Base-by-base conservation (phyloP, 2,888 invertebrate genomes). In the Sympetrum striolatum region DNA sequence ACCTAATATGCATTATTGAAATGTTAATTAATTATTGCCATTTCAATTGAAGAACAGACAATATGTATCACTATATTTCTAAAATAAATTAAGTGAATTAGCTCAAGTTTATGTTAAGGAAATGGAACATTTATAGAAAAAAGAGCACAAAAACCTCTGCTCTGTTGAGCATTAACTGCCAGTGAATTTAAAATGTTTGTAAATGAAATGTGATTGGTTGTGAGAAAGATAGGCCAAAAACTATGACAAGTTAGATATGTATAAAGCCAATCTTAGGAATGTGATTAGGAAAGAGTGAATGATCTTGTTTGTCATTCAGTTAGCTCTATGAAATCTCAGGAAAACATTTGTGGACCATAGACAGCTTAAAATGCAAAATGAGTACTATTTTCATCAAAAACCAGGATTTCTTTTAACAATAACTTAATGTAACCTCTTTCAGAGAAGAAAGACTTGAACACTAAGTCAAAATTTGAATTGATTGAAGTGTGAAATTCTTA, bases 261-360 rank as follows among this genome's bases (percentile, higher is more conserved):
- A 86, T 22, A 86, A 39, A 64, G 60, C 53, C 14, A 35, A 25
- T 22, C 35, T 60, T 31, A 60, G 58, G 37, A 37, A 37, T 58
- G 64, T 31, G 60, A 60, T 37, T 86, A 86, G 73, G 15, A 64
- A 82, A 64, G 60, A 39, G 86, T 86, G 60, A 86, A 86, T 86
- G 86, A 22, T 60, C 37, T 86, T 12, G 37, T 37, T 86, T 39
- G 86, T 86, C 86, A 64, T 86, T 86, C 86, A 60, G 86, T 86
- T 86, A 86, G 86, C 86, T 86, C 82, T 82, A 53, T 60, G 64
- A 48, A 86, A 86, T 86, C 86, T 86, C 86, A 86, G 86, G 86
- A 60, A 86, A 86, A 31, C 25, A 60, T 86, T 60, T 22, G 86
- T 86, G 86, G 86, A 86, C 86, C 86, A 86, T 64, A 60, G 86